Base-by-base conservation (phyloP, 92 coral and sea anemone genomes). In the Porites divaricata region DNA sequence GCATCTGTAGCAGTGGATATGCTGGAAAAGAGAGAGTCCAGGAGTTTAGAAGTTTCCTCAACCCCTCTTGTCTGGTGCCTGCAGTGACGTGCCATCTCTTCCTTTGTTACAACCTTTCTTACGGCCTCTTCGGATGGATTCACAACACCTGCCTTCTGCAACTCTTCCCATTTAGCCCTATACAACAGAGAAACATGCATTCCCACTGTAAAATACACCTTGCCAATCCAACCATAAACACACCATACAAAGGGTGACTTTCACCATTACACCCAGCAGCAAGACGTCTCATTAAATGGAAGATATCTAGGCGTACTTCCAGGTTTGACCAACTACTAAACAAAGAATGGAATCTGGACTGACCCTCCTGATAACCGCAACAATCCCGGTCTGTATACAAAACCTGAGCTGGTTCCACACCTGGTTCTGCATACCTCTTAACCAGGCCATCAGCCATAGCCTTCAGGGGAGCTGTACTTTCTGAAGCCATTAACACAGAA, bases 341-440 rank as follows among this genome's bases (percentile, higher is more conserved):
- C 51, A 59, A 75, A 19, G 28, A 11, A 1, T 77, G 67, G 22
- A 67, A 67, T n/a, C 67, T 74, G 24, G 89, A 79, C 35, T 14
- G n/a, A n/a, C n/a, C n/a, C n/a, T n/a, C 87, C 8, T 61, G 17
- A 4, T 78, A 57, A 5, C 65, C 69, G 58, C 91, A 90, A 50
- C 94, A 90, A 49, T 81, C 91, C 10, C 86, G 76, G 76, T 86
- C 93, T 6, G 77, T 67, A 25, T 77, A 90, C 20, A 86, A 86
- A 15, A 57, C 63, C 9, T n/a, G 35, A 1, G 88, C 83, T 65
- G 67, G 67, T 2, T 1, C 22, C 67, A 5, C 20, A 28, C 81
- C 53, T 45, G 91, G 83, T 28, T 2, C 20, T 52, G 28, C 35
- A 59, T 49, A 88, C 58, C 91, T 67, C 14, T 67, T n/a, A 13